Percentiles rank a stretch among this genome's conserved stretches.
phyloP scores from a whole-genome alignment of 2,113 vertebrate species.

The Ailurus styani region DNA sequence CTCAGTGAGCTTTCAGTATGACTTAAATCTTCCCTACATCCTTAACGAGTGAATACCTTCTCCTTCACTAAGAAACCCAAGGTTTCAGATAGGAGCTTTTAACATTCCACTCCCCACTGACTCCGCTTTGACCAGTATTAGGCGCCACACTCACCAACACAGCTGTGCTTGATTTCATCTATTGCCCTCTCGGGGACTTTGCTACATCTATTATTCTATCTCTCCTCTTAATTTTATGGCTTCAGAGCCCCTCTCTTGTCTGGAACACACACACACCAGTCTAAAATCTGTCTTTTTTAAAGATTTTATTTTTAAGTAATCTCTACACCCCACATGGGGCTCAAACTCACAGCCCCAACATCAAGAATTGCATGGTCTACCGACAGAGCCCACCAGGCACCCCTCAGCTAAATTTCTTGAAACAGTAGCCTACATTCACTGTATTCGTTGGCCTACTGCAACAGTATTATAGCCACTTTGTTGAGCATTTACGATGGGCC shows the following conservation, averaged over 20 bases:
- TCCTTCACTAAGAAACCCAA: not conserved
- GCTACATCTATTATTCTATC: not conserved
- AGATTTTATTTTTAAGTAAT: not conserved
- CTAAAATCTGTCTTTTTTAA: not conserved
- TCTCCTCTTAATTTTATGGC: not conserved
- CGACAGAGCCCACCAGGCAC: not conserved
- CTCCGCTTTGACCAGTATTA: not conserved
- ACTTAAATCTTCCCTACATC: not conserved
- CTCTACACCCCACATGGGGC: not conserved
- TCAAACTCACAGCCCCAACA: not conserved
- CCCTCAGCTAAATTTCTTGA: not conserved
- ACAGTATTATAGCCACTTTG: not conserved
- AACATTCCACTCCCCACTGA: not conserved
- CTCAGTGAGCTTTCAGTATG: not conserved
- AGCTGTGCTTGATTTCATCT: not conserved
- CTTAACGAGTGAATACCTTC: not conserved
- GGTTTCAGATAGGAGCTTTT: not conserved
- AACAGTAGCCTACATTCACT: not conserved
- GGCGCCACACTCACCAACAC: accelerated
- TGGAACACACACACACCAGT: not conserved
- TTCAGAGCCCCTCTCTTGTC: not conserved
- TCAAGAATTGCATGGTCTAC: not conserved
- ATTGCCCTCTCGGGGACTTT: not conserved
- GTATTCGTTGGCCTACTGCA: not conserved
- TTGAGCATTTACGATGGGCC: not conserved